These are phyloP conservation scores for Amorpha juglandis DNA, from an alignment of 2,888 invertebrate species.

Conservation along the genomic window DNA sequence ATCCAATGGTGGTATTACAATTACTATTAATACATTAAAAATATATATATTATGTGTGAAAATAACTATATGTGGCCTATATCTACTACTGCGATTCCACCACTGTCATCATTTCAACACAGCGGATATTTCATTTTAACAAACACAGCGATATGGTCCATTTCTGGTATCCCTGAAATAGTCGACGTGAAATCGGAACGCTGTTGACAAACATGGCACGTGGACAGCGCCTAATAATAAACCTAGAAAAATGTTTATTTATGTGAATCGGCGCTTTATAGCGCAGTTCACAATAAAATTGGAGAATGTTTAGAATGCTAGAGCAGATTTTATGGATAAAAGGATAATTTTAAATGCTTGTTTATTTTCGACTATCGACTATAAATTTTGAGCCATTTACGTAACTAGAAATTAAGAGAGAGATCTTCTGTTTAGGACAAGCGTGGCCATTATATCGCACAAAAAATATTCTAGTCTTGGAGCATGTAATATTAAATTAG, in stretches of 20 bases:
- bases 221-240: conserved; percentile 15
- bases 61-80: too few relatives aligned
- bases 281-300: conserved; percentile 31
- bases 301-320: conserved; percentile 5
- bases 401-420: too few relatives aligned
- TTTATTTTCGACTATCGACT: not conserved
- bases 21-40: too few relatives aligned
- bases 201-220: conserved; percentile 21
- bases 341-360: not conserved
- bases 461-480: too few relatives aligned
- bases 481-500: too few relatives aligned
- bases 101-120: not conserved
- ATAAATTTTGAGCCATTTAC: not conserved
- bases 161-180: conserved; percentile 20
- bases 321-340: not conserved
- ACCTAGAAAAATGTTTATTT: conserved; percentile 19
- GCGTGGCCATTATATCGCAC: too few relatives aligned
- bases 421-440: too few relatives aligned
- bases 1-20: too few relatives aligned
- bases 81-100: too few relatives aligned
- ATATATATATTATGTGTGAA: too few relatives aligned
- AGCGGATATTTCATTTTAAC: conserved; percentile 3
- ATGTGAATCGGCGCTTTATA: conserved; percentile 16
- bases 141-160: not conserved
- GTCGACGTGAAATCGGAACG: conserved; percentile 19